phyloP scores from a whole-genome alignment of 2,888 invertebrate species.

The Sphaeridia pumilis region DNA sequence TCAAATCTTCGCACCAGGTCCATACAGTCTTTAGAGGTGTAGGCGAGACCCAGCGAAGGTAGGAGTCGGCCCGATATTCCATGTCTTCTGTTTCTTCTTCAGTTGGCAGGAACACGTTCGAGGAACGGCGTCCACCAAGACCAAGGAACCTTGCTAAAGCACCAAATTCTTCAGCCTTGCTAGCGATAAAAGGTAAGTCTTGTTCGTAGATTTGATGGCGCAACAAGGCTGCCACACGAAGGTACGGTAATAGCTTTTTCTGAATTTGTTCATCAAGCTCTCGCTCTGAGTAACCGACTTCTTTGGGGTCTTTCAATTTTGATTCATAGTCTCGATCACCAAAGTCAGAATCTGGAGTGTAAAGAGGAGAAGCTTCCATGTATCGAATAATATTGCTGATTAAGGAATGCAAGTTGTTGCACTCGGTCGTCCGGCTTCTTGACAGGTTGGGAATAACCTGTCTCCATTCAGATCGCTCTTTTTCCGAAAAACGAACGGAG shows the following conservation, averaged over 20 bases:
- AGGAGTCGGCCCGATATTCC: conserved; percentile 24
- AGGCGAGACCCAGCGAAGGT: conserved; percentile 34
- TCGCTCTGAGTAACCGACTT: conserved; percentile 22
- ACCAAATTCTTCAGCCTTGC: conserved; percentile 55
- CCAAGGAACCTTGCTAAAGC: conserved; percentile 66
- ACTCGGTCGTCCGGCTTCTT: conserved; percentile 18
- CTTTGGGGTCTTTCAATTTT: conserved; percentile 14
- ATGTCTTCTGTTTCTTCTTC: conserved; percentile 7
- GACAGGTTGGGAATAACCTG: conserved; percentile 24
- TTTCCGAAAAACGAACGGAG: conserved; percentile 54
- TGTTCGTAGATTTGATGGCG: conserved; percentile 58
- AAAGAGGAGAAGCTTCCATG: conserved; percentile 49
- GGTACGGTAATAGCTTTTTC: conserved; percentile 66
- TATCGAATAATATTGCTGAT: conserved; percentile 42
- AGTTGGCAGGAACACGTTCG: background rate
- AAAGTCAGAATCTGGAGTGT: conserved; percentile 48
- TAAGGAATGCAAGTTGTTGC: conserved; percentile 29
- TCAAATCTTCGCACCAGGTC: conserved; percentile 60
- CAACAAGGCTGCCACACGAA: conserved; percentile 69
- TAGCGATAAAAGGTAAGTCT: conserved; percentile 44
- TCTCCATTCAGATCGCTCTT: conserved; percentile 46
- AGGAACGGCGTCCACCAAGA: conserved; percentile 41
- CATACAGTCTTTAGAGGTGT: conserved; percentile 40
- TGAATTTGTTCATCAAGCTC: conserved; percentile 51
- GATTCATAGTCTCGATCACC: conserved; percentile 30